Base-by-base conservation (phyloP, 2,113 vertebrate species). In the Dipodomys stephensi region DNA sequence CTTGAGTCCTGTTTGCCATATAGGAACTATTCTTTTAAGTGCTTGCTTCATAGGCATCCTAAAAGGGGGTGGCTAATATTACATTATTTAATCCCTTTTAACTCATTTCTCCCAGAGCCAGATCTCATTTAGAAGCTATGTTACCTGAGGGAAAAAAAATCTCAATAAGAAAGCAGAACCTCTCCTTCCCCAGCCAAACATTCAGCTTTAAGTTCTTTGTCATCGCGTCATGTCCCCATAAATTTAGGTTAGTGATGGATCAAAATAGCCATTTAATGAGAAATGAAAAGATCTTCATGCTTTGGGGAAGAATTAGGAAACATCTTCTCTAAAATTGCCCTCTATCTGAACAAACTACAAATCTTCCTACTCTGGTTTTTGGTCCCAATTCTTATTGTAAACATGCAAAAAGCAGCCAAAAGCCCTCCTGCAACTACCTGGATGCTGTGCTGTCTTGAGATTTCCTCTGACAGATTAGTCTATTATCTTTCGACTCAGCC, bases 21-120 rank as follows among this genome's bases (percentile, higher is more conserved):
- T 39, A n/a, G 60, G 23, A 32, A 67, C 44, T 74, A 11, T 35
- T 44, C 8, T 35, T 49, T 30, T 88, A 79, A 83, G 30, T 44
- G 22, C 32, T 60, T 35, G 18, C 39, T 60, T 73, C 53, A 20
- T 1, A 77, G 67, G 9, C 62, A 39, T 49, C 57, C 7, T 73
- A 0, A 57, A 32, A 73, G 82, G n/a, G 4, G 27, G 7, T n/a
- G 79, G 39, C 18, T 46, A 82, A 7, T 62, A 82, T 12, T 6
- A 16, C 87, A 64, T 72, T 81, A 73, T 44, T n/a, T 19, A 71
- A 44, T 77, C 25, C 86, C 44, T 77, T 79, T 67, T 76, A 90
- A 62, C 65, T 85, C 15, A 32, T 20, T 92, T 95, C 60, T 72
- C 23, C 57, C 53, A 93, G 89, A 94, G 16, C 35, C 64, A 91